phyloP scores from a whole-genome alignment of 2,113 vertebrate genomes.

The Forbesichthys agassizii region DNA sequence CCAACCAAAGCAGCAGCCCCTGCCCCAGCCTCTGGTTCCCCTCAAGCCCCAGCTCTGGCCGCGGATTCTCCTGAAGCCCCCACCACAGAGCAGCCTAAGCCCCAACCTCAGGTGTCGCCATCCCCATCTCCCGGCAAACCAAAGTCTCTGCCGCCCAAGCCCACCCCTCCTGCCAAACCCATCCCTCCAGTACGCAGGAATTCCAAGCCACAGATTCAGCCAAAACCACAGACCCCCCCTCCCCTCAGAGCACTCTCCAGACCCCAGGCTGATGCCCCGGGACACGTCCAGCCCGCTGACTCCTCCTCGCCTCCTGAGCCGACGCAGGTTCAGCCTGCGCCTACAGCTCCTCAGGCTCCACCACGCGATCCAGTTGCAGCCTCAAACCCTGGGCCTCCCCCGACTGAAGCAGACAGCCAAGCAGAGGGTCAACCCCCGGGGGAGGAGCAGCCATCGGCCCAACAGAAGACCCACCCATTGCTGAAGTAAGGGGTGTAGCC shows the following conservation, averaged over 20 bases:
- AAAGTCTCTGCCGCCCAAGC: conserved; percentile 82
- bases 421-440: conserved; percentile 49
- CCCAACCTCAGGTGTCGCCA: conserved; percentile 82
- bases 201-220: conserved; percentile 78
- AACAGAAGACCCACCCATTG: conserved; percentile 85
- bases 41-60: conserved; percentile 51
- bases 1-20: conserved; percentile 1
- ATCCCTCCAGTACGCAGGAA: conserved; percentile 83
- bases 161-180: conserved; percentile 73
- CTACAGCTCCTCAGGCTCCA: conserved; percentile 58
- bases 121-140: conserved; percentile 80
- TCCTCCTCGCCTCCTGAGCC: conserved; percentile 27
- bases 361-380: conserved; percentile 37
- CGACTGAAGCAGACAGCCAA: conserved; percentile 47
- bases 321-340: conserved; percentile 54
- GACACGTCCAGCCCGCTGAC: conserved; percentile 38
- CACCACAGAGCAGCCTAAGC: conserved; percentile 85
- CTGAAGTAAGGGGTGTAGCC: conserved; percentile 87
- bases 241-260: conserved; percentile 63
- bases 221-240: conserved; percentile 77
- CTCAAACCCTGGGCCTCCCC: conserved; percentile 49
- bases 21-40: conserved; percentile 6
- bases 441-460: conserved; percentile 70
- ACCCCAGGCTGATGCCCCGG: conserved; percentile 50
- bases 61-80: conserved; percentile 68